Conservation (phyloP, 2,888 invertebrate genomes). For the Stomorhina lunata region DNA sequence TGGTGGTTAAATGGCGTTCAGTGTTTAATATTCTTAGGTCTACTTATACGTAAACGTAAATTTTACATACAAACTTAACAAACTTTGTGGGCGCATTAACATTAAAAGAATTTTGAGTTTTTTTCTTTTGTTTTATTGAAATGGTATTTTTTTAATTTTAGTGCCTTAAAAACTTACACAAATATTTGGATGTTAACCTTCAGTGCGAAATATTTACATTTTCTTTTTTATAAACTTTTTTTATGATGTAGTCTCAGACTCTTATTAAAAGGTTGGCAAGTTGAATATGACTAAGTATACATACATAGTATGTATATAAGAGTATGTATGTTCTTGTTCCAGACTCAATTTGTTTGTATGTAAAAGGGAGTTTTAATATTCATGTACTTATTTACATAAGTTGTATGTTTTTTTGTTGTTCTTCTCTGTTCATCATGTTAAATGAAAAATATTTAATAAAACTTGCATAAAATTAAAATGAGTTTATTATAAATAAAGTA, state of each 20-base stretch:
- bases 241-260: slow-evolving; percentile 12
- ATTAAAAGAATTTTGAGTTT: slow-evolving; percentile 48
- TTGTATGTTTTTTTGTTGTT: background rate
- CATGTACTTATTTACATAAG: slow-evolving; percentile 60
- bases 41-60: slow-evolving; percentile 39
- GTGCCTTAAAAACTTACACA: background rate
- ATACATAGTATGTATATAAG: too few relatives aligned
- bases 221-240: too few relatives aligned
- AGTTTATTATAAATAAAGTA: slow-evolving; percentile 50
- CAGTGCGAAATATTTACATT: background rate
- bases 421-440: slow-evolving; percentile 9
- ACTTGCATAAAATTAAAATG: slow-evolving; percentile 58
- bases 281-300: too few relatives aligned
- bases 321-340: too few relatives aligned
- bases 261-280: too few relatives aligned
- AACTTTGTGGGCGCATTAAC: slow-evolving; percentile 39
- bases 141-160: background rate
- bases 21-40: slow-evolving; percentile 18
- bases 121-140: too few relatives aligned
- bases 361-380: slow-evolving; percentile 54
- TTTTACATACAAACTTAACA: too few relatives aligned
- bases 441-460: slow-evolving; percentile 49
- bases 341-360: too few relatives aligned
- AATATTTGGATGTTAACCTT: background rate
- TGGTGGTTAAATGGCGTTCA: slow-evolving; percentile 43